Percentiles rank a stretch among this genome's conserved stretches.
Conservation (phyloP, 2,888 invertebrate species). For the Meghimatium bilineatum region DNA sequence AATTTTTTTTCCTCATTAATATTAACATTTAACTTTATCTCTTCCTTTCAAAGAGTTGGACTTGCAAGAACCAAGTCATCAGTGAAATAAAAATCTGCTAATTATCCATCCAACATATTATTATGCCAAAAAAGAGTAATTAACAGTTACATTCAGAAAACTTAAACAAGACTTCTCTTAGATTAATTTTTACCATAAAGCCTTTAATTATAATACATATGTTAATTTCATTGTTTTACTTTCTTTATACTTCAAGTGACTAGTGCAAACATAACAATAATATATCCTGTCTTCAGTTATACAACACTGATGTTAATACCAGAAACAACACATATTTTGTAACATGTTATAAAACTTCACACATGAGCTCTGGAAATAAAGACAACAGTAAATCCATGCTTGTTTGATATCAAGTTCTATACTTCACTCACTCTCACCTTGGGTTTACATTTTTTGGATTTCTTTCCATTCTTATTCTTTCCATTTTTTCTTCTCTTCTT, state of each 20-base stretch:
- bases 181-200: too few relatives aligned
- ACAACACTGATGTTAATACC: not conserved
- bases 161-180: too few relatives aligned
- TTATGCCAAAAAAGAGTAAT: too few relatives aligned
- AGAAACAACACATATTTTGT: not conserved
- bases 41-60: too few relatives aligned
- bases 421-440: constrained; percentile 38
- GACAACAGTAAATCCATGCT: constrained; percentile 22
- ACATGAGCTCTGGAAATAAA: not conserved
- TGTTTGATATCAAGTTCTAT: not conserved
- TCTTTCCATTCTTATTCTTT: constrained; percentile 26
- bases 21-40: too few relatives aligned
- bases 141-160: too few relatives aligned
- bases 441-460: constrained; percentile 15
- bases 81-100: too few relatives aligned
- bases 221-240: not conserved
- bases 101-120: too few relatives aligned
- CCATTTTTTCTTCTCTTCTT: constrained; percentile 18
- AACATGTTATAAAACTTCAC: not conserved
- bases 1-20: too few relatives aligned
- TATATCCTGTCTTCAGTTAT: not conserved
- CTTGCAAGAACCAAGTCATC: too few relatives aligned
- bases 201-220: not conserved
- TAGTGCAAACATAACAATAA: not conserved
- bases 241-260: not conserved